Evolutionary conservation across 2,113 vertebrate genomes (phyloP).

Genomic region (Thomomys bottae): DNA sequence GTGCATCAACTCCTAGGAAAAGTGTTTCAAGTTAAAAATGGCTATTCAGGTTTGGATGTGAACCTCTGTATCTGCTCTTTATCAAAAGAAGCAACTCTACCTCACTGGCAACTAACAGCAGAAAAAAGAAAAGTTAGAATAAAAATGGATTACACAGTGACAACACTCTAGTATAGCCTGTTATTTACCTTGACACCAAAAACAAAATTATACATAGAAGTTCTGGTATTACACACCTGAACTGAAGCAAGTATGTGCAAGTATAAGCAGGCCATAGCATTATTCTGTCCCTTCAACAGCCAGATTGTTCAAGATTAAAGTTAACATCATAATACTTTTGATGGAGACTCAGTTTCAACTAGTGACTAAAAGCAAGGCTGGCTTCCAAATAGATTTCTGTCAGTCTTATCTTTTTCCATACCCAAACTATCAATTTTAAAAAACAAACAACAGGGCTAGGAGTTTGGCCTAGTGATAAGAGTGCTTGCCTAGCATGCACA

Average conservation of each 20-base stretch:
- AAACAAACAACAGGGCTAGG: no score
- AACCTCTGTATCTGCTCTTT: slow-evolving; percentile 90
- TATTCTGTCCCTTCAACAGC: not conserved
- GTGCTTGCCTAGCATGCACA: no score
- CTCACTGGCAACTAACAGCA: slow-evolving; percentile 83
- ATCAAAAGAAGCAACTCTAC: slow-evolving; percentile 86
- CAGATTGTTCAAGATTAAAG: slow-evolving; percentile 30
- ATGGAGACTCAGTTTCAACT: slow-evolving; percentile 71
- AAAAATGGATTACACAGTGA: slow-evolving; percentile 81
- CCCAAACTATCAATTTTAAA: slow-evolving; percentile 49
- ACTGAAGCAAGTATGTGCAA: slow-evolving; percentile 20
- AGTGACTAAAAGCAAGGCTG: slow-evolving; percentile 62
- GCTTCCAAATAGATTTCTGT: slow-evolving; percentile 47
- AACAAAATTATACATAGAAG: slow-evolving; percentile 66
- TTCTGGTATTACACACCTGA: slow-evolving; percentile 13
- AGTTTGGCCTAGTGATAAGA: no score
- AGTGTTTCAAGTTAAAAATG: slow-evolving; percentile 89
- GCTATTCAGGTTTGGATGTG: slow-evolving; percentile 90
- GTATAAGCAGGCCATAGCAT: slow-evolving; percentile 11
- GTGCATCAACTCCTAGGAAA: slow-evolving; percentile 84
- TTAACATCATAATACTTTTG: slow-evolving; percentile 38
- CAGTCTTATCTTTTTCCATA: slow-evolving; percentile 69
- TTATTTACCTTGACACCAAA: slow-evolving; percentile 59
- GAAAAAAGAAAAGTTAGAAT: slow-evolving; percentile 75
- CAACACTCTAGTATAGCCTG: slow-evolving; percentile 78